phyloP scores from a whole-genome alignment of 2,888 invertebrate species.

The Flexamia atlantica region DNA sequence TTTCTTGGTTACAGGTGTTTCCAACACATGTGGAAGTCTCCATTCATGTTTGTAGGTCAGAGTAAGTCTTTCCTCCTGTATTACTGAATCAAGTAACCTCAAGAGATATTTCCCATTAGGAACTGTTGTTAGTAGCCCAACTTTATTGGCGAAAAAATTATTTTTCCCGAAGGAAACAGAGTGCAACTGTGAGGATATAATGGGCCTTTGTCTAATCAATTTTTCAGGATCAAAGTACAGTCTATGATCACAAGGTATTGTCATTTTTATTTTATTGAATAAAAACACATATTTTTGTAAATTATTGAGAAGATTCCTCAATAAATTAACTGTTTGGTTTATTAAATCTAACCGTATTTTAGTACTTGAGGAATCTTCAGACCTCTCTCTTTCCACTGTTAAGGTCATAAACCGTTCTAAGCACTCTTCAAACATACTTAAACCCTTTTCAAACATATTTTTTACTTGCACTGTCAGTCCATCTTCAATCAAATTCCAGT shows the following conservation, averaged over 20 bases:
- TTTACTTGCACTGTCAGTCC: background rate
- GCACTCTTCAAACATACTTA: slow-evolving; percentile 1
- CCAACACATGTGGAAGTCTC: background rate
- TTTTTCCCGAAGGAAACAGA: background rate
- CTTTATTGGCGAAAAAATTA: background rate
- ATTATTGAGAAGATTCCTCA: background rate
- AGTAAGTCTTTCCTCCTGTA: background rate
- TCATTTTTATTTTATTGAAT: slow-evolving; percentile 18
- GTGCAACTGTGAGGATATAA: background rate
- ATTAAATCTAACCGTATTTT: background rate
- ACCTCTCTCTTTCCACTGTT: background rate
- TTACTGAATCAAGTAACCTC: background rate
- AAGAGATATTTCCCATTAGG: background rate
- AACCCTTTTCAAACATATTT: slow-evolving; percentile 11
- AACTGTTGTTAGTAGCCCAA: background rate
- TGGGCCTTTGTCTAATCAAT: background rate
- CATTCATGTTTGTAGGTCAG: background rate
- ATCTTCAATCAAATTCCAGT: slow-evolving; percentile 21
- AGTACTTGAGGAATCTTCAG: background rate
- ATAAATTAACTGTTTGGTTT: background rate
- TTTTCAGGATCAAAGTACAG: background rate
- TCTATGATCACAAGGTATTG: slow-evolving; percentile 12
- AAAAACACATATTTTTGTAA: slow-evolving; percentile 3
- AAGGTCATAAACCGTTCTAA: background rate
- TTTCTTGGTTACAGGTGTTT: background rate